Evolutionary conservation across 2,797 vertebrate genomes (phyloP), one percentile per base, ranked within the genome.

Genomic region (Petrocephalus schoutedeni): DNA sequence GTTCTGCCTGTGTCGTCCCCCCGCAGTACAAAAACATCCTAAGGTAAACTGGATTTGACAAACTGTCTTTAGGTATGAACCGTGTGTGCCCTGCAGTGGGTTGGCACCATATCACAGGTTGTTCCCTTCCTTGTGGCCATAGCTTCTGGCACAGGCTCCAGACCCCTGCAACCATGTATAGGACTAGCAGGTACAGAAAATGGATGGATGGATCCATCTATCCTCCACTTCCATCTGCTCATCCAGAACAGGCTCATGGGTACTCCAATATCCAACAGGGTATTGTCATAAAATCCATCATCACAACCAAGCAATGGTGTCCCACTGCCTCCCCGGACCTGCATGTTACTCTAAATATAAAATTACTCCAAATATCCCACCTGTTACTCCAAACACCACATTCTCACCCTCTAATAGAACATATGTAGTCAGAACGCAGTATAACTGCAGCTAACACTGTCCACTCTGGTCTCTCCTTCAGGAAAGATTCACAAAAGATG

Each of bases 401-500:
- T n/a, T 83, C 2, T 51, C 80, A 53, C 3, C 3, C 2, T 32
- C 16, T 32, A 85, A 16, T 23, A 58, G 84, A 10, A 53, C 80
- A 83, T n/a, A 51, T 23, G 5, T 32, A 9, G 12, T 32, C 14
- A 32, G 2, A 58, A 32, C 10, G n/a, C 4, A 57, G 54, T 10
- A 41, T 41, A 36, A 86, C 12, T 85, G 84, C 6, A 9, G 51
- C 5, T 57, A 36, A 85, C 54, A 32, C 8, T 41, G 23, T 58
- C 28, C 14, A 7, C 67, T 45, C 45, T 77, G 4, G n/a, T 56
- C 64, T 71, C 32, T 57, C 5, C 8, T 89, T 90, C 91, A 96
- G 95, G 94, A 90, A 94, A 94, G 10, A 45, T 93, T 32, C 85
- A 93, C 91, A 91, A 91, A 87, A 89, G 93, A 89, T 90, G 89